phyloP scores from a whole-genome alignment of 35 echinoderm and acorn worm species.

The Acanthaster planci region DNA sequence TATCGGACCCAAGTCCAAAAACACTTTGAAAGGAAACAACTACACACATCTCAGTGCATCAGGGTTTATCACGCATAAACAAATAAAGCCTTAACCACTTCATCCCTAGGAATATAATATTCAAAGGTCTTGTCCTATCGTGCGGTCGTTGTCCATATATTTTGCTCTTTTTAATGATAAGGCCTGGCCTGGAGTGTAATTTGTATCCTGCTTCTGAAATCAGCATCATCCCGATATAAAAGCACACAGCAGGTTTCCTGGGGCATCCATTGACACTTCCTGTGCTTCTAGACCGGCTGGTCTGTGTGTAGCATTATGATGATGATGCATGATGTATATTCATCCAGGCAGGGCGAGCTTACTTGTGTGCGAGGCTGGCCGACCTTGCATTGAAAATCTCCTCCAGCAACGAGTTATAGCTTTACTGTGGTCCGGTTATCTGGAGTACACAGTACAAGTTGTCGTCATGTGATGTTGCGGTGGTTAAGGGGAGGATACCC shows the following conservation, averaged over 20 bases:
- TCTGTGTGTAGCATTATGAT: conserved; percentile 20
- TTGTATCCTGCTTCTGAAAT: conserved; percentile 16
- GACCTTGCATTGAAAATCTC: conserved; percentile 23
- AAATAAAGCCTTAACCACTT: conserved; percentile 10
- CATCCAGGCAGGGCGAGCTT: neutral
- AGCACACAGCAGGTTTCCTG: conserved; percentile 7
- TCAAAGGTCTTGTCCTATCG: too few relatives aligned
- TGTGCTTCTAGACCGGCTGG: neutral
- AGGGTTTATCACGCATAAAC: conserved; percentile 5
- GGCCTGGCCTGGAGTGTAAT: too few relatives aligned
- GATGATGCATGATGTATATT: conserved; percentile 9
- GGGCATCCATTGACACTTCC: conserved; percentile 10
- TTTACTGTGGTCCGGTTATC: conserved; percentile 1
- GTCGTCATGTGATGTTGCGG: conserved; percentile 26
- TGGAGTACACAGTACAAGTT: conserved; percentile 23
- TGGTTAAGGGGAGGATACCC: conserved; percentile 19
- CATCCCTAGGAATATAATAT: neutral
- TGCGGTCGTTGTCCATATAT: too few relatives aligned
- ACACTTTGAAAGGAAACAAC: conserved; percentile 9
- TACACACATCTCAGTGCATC: neutral
- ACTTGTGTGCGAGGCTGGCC: neutral
- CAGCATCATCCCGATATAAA: neutral
- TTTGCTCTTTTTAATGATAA: too few relatives aligned
- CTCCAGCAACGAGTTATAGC: neutral
- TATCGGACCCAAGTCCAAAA: conserved; percentile 7